These are phyloP conservation scores for Cacatua alba DNA, from an alignment of 2,113 vertebrate species.

Conservation along the genomic window DNA sequence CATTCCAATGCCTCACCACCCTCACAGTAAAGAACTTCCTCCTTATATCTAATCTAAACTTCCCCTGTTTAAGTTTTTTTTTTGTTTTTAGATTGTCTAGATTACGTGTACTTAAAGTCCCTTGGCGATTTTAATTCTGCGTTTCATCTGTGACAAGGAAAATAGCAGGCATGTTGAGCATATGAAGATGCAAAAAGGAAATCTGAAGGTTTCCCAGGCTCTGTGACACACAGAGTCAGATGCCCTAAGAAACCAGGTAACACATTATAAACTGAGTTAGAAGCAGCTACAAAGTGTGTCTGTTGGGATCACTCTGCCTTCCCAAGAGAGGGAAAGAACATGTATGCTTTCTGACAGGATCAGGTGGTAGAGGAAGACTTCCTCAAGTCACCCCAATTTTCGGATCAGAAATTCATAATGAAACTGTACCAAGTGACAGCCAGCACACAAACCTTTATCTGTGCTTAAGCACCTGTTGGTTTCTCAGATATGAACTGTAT, in stretches of 20 bases:
- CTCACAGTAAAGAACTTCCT: no score
- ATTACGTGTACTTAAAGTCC: background rate
- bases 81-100: background rate
- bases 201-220: slow-evolving; percentile 4
- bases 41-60: no score
- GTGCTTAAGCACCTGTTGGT: slow-evolving; percentile 56
- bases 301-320: background rate
- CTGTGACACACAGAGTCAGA: background rate
- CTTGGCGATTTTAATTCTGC: background rate
- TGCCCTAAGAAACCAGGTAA: background rate
- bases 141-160: background rate
- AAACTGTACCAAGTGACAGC: background rate
- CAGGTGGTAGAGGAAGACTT: background rate
- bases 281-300: background rate
- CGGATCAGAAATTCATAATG: background rate
- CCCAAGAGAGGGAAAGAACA: background rate
- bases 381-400: background rate
- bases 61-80: background rate
- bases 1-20: no score
- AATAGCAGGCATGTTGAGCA: background rate
- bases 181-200: background rate
- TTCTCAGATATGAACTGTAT: background rate
- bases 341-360: background rate
- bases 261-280: background rate
- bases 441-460: background rate